Evolutionary conservation across 2,113 vertebrate genomes (phyloP), one percentile per base, ranked within the genome.

Genomic region (Peromyscus leucopus): DNA sequence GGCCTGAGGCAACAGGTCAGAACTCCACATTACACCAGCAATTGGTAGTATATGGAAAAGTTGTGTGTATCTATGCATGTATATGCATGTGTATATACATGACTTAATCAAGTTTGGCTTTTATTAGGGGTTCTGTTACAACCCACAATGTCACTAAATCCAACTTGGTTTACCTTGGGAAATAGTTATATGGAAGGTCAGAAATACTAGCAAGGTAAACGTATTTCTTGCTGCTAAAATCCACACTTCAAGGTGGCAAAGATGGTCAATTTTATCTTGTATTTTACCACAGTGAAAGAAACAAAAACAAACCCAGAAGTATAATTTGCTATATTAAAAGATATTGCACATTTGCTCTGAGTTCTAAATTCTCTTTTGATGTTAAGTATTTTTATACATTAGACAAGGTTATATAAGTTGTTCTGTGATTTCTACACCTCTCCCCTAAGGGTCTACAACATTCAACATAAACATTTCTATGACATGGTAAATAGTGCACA

Each of bases 301-400:
- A 72, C 67, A 33, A 55, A 12, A 55, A 55, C 51, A 87, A 19
- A 42, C 17, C 19, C 55, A 9, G 9, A 31, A 51, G 24, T 7
- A 90, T 65, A 26, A 57, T n/a, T 55, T 61, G 48, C 28, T 13
- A 36, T 42, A 7, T 82, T 91, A 74, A 95, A 96, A 92, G 6
- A 61, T 12, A 26, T 2, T 85, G 28, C 5, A n/a, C 7, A n/a
- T 65, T 89, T 51, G 7, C 19, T 90, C 67, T 89, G n/a, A 90
- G 17, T 31, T 93, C 72, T 91, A 61, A 86, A 36, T 90, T 71
- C 24, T 78, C 55, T 22, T 95, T 85, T 71, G 28, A 65, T 75
- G 33, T 93, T 72, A 76, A 79, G 51, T 80, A 46, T 84, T 93
- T 96, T 21, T 46, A 82, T 67, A 69, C 17, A 75, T 76, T 80